Percentiles rank a stretch among this genome's conserved stretches.
phyloP scores from a whole-genome alignment of 2,113 vertebrate species.

The Callorhinus ursinus region DNA sequence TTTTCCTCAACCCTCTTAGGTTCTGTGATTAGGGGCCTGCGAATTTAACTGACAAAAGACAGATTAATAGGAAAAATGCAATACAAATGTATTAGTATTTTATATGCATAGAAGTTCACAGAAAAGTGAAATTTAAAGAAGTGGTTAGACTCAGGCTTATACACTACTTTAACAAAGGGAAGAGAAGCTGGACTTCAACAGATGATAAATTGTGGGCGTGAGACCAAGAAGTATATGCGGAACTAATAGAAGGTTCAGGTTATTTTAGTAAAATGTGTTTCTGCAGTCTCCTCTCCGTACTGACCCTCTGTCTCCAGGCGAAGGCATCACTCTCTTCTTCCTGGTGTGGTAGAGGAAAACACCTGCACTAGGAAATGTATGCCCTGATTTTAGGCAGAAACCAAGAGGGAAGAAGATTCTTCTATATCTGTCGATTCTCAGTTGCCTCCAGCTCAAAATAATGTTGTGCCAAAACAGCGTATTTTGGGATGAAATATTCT shows the following conservation, averaged over 20 bases:
- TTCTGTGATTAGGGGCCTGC: fast-evolving
- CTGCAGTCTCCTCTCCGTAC: fast-evolving
- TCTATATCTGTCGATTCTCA: neutral
- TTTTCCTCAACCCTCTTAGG: neutral
- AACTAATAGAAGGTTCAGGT: fast-evolving
- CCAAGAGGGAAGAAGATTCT: neutral
- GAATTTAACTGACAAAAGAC: neutral
- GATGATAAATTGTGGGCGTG: fast-evolving
- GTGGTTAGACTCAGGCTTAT: neutral
- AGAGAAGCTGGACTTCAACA: fast-evolving
- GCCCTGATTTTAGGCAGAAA: neutral
- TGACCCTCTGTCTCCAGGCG: fast-evolving
- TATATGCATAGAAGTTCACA: neutral
- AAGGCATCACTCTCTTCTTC: fast-evolving
- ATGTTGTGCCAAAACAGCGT: too few species aligned
- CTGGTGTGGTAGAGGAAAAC: fast-evolving
- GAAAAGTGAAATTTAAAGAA: neutral
- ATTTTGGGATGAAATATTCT: neutral
- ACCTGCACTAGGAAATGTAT: fast-evolving
- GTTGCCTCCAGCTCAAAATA: neutral
- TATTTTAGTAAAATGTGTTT: fast-evolving
- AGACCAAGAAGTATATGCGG: neutral
- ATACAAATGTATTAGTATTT: neutral
- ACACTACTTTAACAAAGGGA: neutral
- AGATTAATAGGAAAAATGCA: neutral